Percentiles rank a stretch among this genome's conserved stretches.
phyloP scores from a whole-genome alignment of 2,888 invertebrate genomes.

The Ennomos fuscantarius region DNA sequence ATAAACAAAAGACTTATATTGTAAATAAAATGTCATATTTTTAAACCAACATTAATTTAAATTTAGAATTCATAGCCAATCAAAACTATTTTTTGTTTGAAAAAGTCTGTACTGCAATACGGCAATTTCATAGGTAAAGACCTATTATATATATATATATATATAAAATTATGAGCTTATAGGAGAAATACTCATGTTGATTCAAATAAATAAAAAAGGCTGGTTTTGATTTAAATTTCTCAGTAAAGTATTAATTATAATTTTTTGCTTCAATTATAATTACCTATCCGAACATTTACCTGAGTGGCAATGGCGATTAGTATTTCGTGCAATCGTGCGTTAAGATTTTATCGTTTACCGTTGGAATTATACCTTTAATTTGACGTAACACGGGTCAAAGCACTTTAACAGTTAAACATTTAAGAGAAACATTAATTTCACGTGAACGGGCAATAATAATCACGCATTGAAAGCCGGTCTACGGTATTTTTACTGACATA shows the following conservation, averaged over 20 bases:
- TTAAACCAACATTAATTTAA: too few relatives aligned
- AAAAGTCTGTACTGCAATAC: too few relatives aligned
- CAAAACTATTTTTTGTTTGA: too few relatives aligned
- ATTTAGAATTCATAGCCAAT: too few relatives aligned
- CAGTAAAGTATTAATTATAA: constrained; percentile 18
- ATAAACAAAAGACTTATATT: too few relatives aligned
- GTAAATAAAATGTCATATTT: too few relatives aligned
- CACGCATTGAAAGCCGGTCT: constrained; percentile 37
- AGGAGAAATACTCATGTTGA: constrained; percentile 9
- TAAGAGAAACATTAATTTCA: constrained; percentile 51
- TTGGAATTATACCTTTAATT: constrained; percentile 37
- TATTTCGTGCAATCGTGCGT: constrained; percentile 33
- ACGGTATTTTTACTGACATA: constrained; percentile 40
- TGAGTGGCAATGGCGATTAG: constrained; percentile 31
- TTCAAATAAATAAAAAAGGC: constrained; percentile 6
- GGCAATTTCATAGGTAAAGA: too few relatives aligned
- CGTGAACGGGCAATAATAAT: constrained; percentile 58
- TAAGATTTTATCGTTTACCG: constrained; percentile 36
- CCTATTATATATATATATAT: too few relatives aligned
- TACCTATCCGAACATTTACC: constrained; percentile 2
- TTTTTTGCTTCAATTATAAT: constrained; percentile 14
- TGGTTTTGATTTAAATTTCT: constrained; percentile 2
- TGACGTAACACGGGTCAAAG: constrained; percentile 31
- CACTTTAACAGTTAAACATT: constrained; percentile 32
- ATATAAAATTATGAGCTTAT: too few relatives aligned